These are phyloP conservation scores for Laothoe populi DNA, from an alignment of 2,888 invertebrate species.

Conservation along the genomic window DNA sequence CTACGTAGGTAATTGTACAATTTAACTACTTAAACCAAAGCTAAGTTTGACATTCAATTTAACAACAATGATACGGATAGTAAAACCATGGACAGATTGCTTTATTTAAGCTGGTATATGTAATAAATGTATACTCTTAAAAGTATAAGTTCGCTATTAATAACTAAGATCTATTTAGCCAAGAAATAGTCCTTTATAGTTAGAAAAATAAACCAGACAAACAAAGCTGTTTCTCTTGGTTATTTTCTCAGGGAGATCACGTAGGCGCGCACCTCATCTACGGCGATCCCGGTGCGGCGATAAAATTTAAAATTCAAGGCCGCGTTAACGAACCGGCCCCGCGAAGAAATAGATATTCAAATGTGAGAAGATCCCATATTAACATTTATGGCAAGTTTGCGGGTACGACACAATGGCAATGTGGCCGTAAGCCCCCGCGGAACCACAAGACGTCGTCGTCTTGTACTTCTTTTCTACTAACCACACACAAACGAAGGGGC, in stretches of 20 bases:
- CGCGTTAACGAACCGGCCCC: conserved; percentile 84
- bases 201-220: conserved; percentile 63
- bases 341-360: conserved; percentile 85
- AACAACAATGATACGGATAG: not conserved
- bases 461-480: not conserved
- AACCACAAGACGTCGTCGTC: conserved; percentile 38
- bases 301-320: conserved; percentile 86
- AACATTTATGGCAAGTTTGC: conserved; percentile 85
- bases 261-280: conserved; percentile 84
- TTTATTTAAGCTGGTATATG: no score
- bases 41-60: not conserved
- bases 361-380: conserved; percentile 84
- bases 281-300: conserved; percentile 75
- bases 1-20: not conserved
- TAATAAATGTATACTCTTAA: no score
- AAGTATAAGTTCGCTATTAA: not conserved
- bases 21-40: not conserved
- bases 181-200: conserved; percentile 54
- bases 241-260: conserved; percentile 79
- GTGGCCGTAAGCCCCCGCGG: conserved; percentile 57
- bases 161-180: conserved; percentile 26
- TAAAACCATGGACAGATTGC: no score
- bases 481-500: not conserved
- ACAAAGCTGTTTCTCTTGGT: conserved; percentile 70
- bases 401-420: conserved; percentile 80